A percentile compares a stretch with the other conserved stretches of the same genome.
These are phyloP conservation scores for Microcaecilia unicolor DNA, from an alignment of 2,797 vertebrate species.

Conservation along the genomic window DNA sequence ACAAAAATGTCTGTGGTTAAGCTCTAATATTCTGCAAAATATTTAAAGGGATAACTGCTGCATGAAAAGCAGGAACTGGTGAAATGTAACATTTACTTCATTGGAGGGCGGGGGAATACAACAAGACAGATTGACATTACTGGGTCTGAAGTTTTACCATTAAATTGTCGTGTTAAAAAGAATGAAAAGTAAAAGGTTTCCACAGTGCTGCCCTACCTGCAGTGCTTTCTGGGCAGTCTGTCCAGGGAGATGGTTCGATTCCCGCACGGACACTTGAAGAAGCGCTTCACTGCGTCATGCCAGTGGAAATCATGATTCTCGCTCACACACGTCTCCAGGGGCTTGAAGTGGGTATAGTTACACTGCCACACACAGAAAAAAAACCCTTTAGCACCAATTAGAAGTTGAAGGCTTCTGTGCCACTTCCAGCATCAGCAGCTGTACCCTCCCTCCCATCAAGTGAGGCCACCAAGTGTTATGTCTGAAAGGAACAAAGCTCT, in stretches of 20 bases:
- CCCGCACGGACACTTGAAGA: constrained; percentile 91
- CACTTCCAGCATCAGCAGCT: too few species aligned
- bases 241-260: constrained; percentile 77
- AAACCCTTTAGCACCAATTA: neutral
- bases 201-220: constrained; percentile 78
- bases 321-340: constrained; percentile 72
- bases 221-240: constrained; percentile 78
- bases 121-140: too few species aligned
- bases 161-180: too few species aligned
- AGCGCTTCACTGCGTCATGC: constrained; percentile 82
- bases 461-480: neutral
- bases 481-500: neutral
- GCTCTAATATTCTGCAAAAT: too few species aligned
- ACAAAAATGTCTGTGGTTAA: too few species aligned
- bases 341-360: constrained; percentile 87
- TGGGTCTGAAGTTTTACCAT: too few species aligned
- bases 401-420: too few species aligned
- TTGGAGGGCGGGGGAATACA: too few species aligned
- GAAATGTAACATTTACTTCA: too few species aligned
- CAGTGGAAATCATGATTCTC: constrained; percentile 74
- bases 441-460: accelerated
- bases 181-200: too few species aligned
- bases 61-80: too few species aligned
- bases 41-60: too few species aligned
- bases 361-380: constrained; percentile 59